These are phyloP conservation scores for Alca torda DNA, from an alignment of 2,797 vertebrate species.

Conservation along the genomic window DNA sequence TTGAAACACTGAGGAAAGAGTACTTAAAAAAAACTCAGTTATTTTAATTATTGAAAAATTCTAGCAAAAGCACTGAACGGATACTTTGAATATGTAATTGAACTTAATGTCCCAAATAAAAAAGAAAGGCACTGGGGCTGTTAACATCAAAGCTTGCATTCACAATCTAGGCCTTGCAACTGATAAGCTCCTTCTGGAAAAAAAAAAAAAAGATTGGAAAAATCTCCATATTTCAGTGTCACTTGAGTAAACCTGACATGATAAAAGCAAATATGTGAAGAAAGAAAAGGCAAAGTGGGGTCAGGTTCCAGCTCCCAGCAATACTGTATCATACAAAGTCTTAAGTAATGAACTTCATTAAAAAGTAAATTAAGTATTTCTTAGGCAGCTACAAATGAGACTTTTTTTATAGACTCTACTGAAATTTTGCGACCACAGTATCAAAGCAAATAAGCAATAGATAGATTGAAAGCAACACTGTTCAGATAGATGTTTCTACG, in stretches of 20 bases:
- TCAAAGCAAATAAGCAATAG: conserved; percentile 19
- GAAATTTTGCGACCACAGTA: neutral
- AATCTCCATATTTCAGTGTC: conserved; percentile 50
- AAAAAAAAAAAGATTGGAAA: neutral
- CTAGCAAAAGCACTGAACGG: conserved; percentile 28
- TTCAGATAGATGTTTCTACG: neutral
- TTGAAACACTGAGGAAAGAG: neutral
- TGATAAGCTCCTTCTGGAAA: conserved; percentile 13
- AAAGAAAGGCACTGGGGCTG: conserved; percentile 48
- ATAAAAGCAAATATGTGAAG: conserved; percentile 66
- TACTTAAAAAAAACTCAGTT: neutral
- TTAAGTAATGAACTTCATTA: conserved; percentile 59
- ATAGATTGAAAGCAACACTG: neutral
- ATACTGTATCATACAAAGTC: conserved; percentile 10
- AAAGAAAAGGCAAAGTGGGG: conserved; percentile 56
- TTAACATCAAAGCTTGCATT: conserved; percentile 51
- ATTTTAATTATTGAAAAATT: conserved; percentile 56
- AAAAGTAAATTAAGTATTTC: conserved; percentile 58
- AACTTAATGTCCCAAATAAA: conserved; percentile 64
- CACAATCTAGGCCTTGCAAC: conserved; percentile 47
- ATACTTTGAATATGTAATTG: conserved; percentile 58
- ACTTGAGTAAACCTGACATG: conserved; percentile 59
- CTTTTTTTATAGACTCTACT: neutral
- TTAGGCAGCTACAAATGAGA: conserved; percentile 25
- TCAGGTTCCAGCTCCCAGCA: conserved; percentile 61